phyloP scores from a whole-genome alignment of 2,797 vertebrate genomes.

The Esox masquinongy region DNA sequence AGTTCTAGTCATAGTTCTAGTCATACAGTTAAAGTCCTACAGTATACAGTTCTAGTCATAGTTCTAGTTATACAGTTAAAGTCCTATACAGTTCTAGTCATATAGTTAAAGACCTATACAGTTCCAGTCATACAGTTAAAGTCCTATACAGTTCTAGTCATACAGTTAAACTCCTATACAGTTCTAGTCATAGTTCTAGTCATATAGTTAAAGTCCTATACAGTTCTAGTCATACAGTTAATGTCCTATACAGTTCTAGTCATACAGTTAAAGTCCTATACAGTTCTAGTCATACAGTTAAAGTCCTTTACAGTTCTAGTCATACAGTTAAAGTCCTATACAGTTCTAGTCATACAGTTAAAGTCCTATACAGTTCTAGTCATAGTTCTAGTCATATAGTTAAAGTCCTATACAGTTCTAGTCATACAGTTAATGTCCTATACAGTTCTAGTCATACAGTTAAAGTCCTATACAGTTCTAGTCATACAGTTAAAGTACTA shows the following conservation, averaged over 20 bases:
- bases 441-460: neutral
- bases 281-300: neutral
- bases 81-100: neutral
- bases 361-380: too few species aligned
- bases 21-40: neutral
- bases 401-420: neutral
- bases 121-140: neutral
- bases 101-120: neutral
- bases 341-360: neutral
- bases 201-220: neutral
- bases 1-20: neutral
- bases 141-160: neutral
- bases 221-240: neutral
- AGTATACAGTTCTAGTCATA: too few species aligned
- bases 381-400: too few species aligned
- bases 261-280: neutral
- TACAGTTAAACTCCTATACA: neutral
- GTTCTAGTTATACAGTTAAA: neutral
- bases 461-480: neutral
- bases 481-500: neutral
- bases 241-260: slow-evolving; percentile 32
- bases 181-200: neutral
- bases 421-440: neutral
- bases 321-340: neutral
- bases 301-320: neutral